Conservation (phyloP, 30 jellyfish, hydroid and myxozoan species). For the Sanderia malayensis region DNA sequence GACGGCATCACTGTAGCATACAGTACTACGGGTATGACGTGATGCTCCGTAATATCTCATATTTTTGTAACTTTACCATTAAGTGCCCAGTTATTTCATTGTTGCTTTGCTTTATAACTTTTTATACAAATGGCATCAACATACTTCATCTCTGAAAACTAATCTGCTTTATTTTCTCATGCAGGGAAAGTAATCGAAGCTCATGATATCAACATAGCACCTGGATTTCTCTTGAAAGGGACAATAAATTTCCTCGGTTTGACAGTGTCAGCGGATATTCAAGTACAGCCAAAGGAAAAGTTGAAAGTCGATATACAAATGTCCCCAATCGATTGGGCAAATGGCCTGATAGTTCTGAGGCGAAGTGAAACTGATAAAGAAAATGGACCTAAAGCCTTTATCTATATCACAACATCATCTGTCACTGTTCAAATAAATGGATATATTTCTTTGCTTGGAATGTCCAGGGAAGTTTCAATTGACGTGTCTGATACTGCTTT, state of each 20-base stretch:
- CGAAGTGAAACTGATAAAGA: conserved; percentile 9
- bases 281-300: conserved; percentile 6
- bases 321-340: conserved; percentile 52
- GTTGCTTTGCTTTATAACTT: too few relatives aligned
- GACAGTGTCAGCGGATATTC: conserved; percentile 31
- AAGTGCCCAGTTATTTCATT: too few relatives aligned
- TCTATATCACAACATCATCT: conserved; percentile 12
- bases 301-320: conserved; percentile 31
- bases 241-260: conserved; percentile 37
- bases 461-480: conserved; percentile 19
- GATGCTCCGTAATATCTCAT: neutral
- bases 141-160: too few relatives aligned
- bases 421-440: conserved; percentile 64
- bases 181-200: conserved; percentile 29
- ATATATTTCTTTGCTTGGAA: conserved; percentile 52
- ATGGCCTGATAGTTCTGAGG: conserved; percentile 31
- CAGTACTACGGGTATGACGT: conserved; percentile 18
- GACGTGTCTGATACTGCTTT: conserved; percentile 59
- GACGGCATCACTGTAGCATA: conserved; percentile 36
- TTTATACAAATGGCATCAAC: too few relatives aligned
- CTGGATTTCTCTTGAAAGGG: conserved; percentile 50
- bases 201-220: neutral
- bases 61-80: too few relatives aligned
- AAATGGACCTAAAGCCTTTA: conserved; percentile 51
- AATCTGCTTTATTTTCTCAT: too few relatives aligned